A percentile compares a stretch with the other conserved stretches of the same genome.
Evolutionary conservation across 1,140 invertebrate species (phyloP).

Genomic region (Riptortus pedestris): DNA sequence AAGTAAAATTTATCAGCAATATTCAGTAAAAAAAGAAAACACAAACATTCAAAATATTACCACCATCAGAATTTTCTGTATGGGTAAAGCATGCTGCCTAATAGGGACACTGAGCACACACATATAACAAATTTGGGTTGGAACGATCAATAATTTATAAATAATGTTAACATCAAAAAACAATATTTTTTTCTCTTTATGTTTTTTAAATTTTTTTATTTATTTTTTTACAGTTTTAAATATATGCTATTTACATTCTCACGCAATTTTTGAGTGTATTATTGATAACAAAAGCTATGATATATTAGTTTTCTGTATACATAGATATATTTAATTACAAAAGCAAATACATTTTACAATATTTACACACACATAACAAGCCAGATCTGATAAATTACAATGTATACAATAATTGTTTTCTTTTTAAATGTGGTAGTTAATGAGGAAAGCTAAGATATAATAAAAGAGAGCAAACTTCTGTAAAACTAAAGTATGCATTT

Average conservation of each 20-base stretch:
- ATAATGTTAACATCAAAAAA: too few species aligned
- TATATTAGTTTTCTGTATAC: constrained; percentile 1
- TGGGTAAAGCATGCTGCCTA: too few species aligned
- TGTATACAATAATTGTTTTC: background rate
- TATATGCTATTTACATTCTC: constrained; percentile 6
- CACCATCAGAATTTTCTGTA: too few species aligned
- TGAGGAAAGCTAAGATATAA: background rate
- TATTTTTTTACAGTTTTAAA: constrained; percentile 2
- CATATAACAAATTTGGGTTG: too few species aligned
- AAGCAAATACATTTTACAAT: constrained; percentile 11
- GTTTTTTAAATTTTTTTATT: constrained; percentile 2
- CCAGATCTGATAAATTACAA: constrained; percentile 9
- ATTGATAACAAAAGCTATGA: background rate
- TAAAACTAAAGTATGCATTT: constrained; percentile 3
- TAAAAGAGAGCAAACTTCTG: background rate
- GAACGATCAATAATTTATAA: too few species aligned
- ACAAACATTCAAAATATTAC: too few species aligned
- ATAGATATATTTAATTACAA: constrained; percentile 14
- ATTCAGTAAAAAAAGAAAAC: too few species aligned
- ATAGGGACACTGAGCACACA: too few species aligned
- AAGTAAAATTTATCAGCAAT: too few species aligned
- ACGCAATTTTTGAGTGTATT: background rate
- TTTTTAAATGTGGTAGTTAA: background rate
- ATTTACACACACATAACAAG: constrained; percentile 16
- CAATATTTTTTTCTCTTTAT: too few species aligned